Percentiles rank a stretch among this genome's conserved stretches.
Conservation (phyloP, 2,113 vertebrate genomes). For the Sphyrna mokarran region DNA sequence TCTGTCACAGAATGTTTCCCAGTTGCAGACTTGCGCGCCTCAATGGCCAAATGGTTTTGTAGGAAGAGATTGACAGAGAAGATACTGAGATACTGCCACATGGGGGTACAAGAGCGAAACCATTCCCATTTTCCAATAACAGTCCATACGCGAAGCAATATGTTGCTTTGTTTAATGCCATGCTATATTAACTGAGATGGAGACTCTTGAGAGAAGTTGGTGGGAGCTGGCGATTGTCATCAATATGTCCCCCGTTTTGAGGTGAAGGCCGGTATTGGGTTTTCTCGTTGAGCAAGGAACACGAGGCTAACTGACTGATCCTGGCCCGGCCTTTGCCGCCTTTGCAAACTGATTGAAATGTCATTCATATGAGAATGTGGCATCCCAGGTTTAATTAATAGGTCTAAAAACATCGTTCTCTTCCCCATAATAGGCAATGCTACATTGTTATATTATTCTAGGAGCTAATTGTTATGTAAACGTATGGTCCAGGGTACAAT, state of each 20-base stretch:
- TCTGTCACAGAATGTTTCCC: not conserved
- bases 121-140: not conserved
- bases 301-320: not conserved
- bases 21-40: not conserved
- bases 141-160: not conserved
- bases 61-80: not conserved
- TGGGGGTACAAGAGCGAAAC: not conserved
- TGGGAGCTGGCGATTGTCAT: not conserved
- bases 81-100: not conserved
- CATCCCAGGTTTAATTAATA: not conserved
- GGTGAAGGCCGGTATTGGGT: no score
- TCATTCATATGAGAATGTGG: not conserved
- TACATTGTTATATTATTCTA: not conserved
- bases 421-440: not conserved
- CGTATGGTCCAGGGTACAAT: not conserved
- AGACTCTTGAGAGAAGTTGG: not conserved
- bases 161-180: not conserved
- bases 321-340: no score
- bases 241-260: not conserved
- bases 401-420: not conserved
- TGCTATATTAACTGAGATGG: not conserved
- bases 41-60: slow-evolving; percentile 12
- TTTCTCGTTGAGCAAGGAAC: not conserved
- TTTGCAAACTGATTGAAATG: not conserved
- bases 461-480: not conserved